These are phyloP conservation scores for Eciton burchellii DNA, from an alignment of 1,140 invertebrate species.

Conservation along the genomic window DNA sequence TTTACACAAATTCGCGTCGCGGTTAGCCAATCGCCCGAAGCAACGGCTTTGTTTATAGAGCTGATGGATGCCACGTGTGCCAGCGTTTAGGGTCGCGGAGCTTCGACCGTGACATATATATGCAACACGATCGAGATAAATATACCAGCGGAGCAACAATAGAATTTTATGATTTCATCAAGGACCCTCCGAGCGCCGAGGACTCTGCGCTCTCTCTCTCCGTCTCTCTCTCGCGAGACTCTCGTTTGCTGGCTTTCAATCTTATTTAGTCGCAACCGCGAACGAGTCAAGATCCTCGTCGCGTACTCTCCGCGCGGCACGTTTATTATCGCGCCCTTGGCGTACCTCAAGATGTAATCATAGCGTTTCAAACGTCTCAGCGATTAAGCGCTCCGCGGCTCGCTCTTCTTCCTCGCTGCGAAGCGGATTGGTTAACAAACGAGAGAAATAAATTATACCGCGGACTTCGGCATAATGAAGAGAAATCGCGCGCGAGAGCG, in stretches of 20 bases:
- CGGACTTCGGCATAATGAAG: conserved; percentile 44
- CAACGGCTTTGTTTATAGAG: conserved; percentile 51
- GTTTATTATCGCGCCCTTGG: not conserved
- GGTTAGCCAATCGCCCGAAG: conserved; percentile 22
- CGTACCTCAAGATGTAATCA: not conserved
- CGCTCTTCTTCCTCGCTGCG: conserved; percentile 5
- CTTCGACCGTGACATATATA: conserved; percentile 44
- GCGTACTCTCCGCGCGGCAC: not conserved
- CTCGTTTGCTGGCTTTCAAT: too few relatives aligned
- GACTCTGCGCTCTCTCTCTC: not conserved
- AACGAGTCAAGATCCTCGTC: not conserved
- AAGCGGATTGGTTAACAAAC: conserved; percentile 1
- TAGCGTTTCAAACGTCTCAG: conserved; percentile 32
- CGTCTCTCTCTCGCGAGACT: not conserved
- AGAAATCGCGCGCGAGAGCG: not conserved
- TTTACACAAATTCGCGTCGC: not conserved
- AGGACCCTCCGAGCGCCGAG: not conserved
- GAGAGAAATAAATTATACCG: conserved; percentile 59
- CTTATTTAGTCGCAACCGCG: not conserved
- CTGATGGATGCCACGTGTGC: conserved; percentile 13
- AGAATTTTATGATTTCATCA: conserved; percentile 7
- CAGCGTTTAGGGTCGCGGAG: conserved; percentile 25
- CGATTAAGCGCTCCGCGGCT: not conserved
- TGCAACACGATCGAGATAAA: conserved; percentile 20
- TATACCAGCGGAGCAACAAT: not conserved